These are phyloP conservation scores for Coelopa pilipes DNA, from an alignment of 2,888 invertebrate species.

Conservation along the genomic window DNA sequence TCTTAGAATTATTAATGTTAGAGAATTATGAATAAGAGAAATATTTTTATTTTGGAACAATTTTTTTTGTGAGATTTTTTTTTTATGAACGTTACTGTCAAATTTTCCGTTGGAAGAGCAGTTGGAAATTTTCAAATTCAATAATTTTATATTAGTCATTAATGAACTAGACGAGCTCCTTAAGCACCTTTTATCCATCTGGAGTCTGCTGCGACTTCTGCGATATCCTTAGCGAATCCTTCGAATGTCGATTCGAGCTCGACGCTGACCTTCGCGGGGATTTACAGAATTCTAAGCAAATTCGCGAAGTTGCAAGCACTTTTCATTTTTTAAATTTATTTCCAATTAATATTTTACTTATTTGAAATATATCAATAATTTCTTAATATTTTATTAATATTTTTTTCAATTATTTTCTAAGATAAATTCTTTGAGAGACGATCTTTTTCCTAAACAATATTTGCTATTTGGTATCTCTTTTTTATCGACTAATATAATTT, in stretches of 20 bases:
- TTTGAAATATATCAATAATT: neutral
- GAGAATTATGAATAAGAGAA: too few relatives aligned
- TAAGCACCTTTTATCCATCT: conserved; percentile 45
- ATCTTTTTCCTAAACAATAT: conserved; percentile 4
- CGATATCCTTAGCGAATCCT: conserved; percentile 26
- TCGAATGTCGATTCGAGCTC: neutral
- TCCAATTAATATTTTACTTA: neutral
- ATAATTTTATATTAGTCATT: too few relatives aligned
- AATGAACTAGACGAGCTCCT: too few relatives aligned
- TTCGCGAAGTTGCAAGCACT: neutral
- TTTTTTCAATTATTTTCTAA: conserved; percentile 7
- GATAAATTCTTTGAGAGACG: too few relatives aligned
- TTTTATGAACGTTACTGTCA: too few relatives aligned
- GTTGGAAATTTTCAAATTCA: too few relatives aligned
- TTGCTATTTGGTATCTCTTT: neutral
- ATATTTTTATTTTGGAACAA: too few relatives aligned
- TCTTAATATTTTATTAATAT: conserved; percentile 11
- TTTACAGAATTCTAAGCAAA: neutral
- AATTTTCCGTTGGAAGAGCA: too few relatives aligned
- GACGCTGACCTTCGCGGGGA: neutral
- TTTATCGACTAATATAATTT: neutral
- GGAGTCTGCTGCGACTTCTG: conserved; percentile 38
- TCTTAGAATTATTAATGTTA: too few relatives aligned
- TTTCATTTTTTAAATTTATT: neutral
- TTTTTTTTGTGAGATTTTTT: too few relatives aligned